Conservation (phyloP, 2,113 vertebrate genomes). For the Chaenocephalus aceratus region DNA sequence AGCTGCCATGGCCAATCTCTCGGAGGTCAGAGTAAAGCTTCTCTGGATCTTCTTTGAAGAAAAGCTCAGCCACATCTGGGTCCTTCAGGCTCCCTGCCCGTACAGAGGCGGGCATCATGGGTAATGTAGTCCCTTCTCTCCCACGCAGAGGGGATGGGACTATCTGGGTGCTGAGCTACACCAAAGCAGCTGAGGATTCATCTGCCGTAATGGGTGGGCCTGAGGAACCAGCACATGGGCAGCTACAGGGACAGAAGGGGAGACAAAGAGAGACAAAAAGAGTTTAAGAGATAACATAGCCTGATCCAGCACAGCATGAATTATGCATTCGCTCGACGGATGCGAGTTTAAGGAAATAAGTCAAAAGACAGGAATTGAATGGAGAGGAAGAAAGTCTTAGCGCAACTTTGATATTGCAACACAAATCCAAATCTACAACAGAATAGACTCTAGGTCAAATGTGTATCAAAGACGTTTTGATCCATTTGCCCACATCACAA, state of each 20-base stretch:
- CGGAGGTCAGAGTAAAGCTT: constrained; percentile 98
- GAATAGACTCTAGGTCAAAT: background rate
- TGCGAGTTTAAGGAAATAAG: constrained; percentile 1
- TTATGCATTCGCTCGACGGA: background rate
- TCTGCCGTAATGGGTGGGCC: constrained; percentile 90
- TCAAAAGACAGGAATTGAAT: no score
- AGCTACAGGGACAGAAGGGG: constrained; percentile 74
- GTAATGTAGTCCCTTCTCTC: constrained; percentile 65
- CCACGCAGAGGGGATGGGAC: constrained; percentile 86
- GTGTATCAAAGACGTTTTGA: constrained; percentile 1
- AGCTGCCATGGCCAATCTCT: constrained; percentile 99
- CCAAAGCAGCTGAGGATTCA: constrained; percentile 91
- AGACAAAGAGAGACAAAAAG: background rate
- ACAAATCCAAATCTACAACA: constrained; percentile 4
- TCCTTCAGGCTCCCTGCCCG: constrained; percentile 99
- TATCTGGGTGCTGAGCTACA: constrained; percentile 93
- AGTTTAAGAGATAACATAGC: constrained; percentile 7
- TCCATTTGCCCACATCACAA: background rate
- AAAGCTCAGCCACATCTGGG: constrained; percentile 97
- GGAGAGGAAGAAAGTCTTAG: no score
- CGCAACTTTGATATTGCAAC: background rate
- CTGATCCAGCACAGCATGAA: background rate
- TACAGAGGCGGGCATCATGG: constrained; percentile 97
- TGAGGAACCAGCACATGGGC: constrained; percentile 87
- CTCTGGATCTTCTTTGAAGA: constrained; percentile 99